phyloP scores from a whole-genome alignment of 2,797 vertebrate genomes.

The Fringilla coelebs region DNA sequence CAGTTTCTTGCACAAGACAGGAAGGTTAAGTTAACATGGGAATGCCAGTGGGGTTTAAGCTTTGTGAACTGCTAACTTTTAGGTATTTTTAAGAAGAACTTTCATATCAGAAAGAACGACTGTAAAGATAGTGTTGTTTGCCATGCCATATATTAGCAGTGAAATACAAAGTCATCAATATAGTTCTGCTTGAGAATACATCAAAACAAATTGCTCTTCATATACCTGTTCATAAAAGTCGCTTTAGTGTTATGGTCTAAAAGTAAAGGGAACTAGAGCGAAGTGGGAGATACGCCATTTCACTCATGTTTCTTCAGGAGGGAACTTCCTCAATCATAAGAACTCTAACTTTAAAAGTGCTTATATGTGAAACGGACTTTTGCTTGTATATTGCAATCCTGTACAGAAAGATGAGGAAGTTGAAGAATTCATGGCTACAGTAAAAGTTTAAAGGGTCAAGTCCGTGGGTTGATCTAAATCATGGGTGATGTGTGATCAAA shows the following conservation, averaged over 20 bases:
- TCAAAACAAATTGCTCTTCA: not conserved
- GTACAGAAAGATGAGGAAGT: conserved; percentile 23
- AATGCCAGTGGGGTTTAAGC: not conserved
- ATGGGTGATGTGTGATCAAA: not conserved
- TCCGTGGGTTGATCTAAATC: not conserved
- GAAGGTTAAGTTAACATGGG: not conserved
- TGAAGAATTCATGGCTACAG: not conserved
- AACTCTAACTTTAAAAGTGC: not conserved
- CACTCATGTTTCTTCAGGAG: not conserved
- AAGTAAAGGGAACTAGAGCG: not conserved
- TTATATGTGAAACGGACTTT: not conserved
- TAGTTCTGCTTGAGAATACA: not conserved
- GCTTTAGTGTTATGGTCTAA: not conserved
- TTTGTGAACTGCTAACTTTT: not conserved
- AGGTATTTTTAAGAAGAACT: not conserved
- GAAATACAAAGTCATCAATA: not conserved
- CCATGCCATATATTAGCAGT: not conserved
- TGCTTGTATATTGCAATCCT: not conserved
- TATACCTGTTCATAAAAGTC: not conserved
- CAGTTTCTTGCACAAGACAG: not conserved
- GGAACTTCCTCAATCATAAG: conserved; percentile 32
- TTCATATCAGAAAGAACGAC: not conserved
- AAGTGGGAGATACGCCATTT: conserved; percentile 11
- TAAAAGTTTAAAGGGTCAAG: not conserved
- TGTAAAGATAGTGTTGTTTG: not conserved